A percentile compares a stretch with the other conserved stretches of the same genome.
These are phyloP conservation scores for Phragmatobia fuliginosa DNA, from an alignment of 2,888 invertebrate genomes.

Conservation along the genomic window DNA sequence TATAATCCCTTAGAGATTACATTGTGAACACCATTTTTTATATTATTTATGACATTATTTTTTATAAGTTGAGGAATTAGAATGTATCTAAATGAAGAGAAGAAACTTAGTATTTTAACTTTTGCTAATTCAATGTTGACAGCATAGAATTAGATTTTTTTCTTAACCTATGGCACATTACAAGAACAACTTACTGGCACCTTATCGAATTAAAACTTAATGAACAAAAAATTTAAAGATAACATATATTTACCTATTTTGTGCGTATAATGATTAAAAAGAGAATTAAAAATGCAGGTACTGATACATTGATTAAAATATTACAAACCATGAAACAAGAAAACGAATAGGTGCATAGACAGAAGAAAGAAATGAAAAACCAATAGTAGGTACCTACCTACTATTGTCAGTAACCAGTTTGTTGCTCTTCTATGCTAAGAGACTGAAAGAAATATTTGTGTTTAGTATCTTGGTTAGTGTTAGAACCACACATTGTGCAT, in stretches of 20 bases:
- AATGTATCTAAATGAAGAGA: too few relatives aligned
- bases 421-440: neutral
- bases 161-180: too few relatives aligned
- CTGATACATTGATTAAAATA: neutral
- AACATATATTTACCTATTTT: neutral
- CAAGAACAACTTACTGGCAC: neutral
- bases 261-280: neutral
- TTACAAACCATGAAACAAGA: neutral
- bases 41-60: slow-evolving; percentile 1
- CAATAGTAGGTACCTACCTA: neutral
- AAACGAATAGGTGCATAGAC: neutral
- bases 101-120: neutral
- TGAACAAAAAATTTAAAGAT: neutral
- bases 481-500: neutral
- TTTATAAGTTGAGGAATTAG: neutral
- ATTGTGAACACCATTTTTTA: neutral
- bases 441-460: neutral
- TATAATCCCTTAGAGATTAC: neutral
- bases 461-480: neutral
- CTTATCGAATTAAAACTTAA: neutral
- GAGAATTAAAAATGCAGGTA: neutral
- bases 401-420: neutral
- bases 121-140: neutral
- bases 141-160: neutral
- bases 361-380: neutral